Percentiles rank a stretch among this genome's conserved stretches.
These are phyloP conservation scores for Clarias magur DNA, from an alignment of 2,113 vertebrate genomes.

Conservation along the genomic window DNA sequence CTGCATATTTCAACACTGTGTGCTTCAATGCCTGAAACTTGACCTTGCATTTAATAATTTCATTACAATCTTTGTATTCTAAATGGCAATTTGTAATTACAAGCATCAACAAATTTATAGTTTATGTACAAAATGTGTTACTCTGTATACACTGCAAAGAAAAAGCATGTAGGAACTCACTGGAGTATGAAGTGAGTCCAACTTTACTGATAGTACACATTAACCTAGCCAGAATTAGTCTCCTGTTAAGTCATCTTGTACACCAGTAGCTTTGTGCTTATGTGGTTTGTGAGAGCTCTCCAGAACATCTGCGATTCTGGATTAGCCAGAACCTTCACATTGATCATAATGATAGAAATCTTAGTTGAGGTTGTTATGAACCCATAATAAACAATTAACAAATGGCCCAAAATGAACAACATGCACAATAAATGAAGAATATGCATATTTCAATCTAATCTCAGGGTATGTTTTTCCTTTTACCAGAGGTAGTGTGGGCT, in stretches of 20 bases:
- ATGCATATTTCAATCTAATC: too few relatives aligned
- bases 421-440: not conserved
- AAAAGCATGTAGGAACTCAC: too few relatives aligned
- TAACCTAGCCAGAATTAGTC: not conserved
- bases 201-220: not conserved
- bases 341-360: not conserved
- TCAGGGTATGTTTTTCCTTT: too few relatives aligned
- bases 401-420: constrained; percentile 14
- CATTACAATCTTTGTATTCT: too few relatives aligned
- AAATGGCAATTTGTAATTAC: too few relatives aligned
- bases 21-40: too few relatives aligned
- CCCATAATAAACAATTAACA: constrained; percentile 49
- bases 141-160: too few relatives aligned
- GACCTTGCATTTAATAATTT: too few relatives aligned
- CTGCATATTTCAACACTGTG: too few relatives aligned
- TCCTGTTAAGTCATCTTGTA: not conserved
- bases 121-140: too few relatives aligned
- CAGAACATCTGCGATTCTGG: constrained; percentile 23
- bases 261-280: not conserved
- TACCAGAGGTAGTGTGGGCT: too few relatives aligned
- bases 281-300: not conserved
- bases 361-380: constrained; percentile 24
- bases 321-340: constrained; percentile 1
- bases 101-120: too few relatives aligned
- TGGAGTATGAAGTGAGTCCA: not conserved